Conservation (phyloP, 2,797 vertebrate species). For the Tympanoctomys barrerae region DNA sequence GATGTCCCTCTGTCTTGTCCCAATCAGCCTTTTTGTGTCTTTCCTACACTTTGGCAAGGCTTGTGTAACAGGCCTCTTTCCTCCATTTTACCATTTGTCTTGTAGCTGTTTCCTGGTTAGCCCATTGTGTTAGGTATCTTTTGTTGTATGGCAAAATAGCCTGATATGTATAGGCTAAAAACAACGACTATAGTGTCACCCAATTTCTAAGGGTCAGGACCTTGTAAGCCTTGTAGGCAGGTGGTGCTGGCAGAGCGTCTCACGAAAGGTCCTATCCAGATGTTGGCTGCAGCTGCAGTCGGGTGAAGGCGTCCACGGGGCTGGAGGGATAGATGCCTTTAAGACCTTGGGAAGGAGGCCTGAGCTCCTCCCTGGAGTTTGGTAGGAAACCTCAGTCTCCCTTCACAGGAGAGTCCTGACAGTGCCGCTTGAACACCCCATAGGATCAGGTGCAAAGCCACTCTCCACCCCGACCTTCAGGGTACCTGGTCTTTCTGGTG, state of each 20-base stretch:
- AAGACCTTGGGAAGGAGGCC: neutral
- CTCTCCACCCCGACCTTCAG: neutral
- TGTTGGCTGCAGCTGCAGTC: neutral
- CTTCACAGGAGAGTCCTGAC: neutral
- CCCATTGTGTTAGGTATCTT: neutral
- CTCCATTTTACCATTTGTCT: neutral
- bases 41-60: neutral
- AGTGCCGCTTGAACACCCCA: neutral
- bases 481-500: neutral
- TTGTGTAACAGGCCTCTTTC: neutral
- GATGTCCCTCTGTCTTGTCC: neutral
- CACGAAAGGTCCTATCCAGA: neutral
- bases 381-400: neutral
- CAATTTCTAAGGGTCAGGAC: neutral
- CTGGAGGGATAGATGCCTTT: neutral
- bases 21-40: neutral
- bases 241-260: neutral
- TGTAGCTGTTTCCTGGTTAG: neutral
- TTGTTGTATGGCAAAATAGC: neutral
- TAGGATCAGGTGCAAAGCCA: neutral
- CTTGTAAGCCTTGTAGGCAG: neutral
- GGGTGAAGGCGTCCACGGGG: neutral
- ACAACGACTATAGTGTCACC: neutral
- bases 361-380: neutral
- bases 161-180: neutral